Base-by-base conservation (phyloP, 1,140 invertebrate genomes). In the Heterodera schachtii region DNA sequence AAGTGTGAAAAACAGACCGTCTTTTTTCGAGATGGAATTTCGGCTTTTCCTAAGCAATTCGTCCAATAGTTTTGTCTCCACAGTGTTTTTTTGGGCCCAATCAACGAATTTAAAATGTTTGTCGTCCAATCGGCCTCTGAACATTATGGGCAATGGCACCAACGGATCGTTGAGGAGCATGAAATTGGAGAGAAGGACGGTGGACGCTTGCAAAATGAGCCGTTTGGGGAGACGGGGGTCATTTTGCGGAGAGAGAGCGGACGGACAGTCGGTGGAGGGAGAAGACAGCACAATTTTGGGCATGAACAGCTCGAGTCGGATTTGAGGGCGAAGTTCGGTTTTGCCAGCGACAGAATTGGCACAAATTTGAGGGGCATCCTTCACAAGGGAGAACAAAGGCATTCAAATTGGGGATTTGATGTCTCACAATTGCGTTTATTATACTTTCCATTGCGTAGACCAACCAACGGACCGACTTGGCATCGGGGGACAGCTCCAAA, bases 361-460 rank as follows among this genome's bases (percentile, higher is more conserved):
- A n/a, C 44, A 8, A 43, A 47, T 66, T 75, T 80, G 71, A n/a
- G 80, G 80, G 16, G 75, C 52, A 75, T 81, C 80, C 80, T 81
- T 70, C 31, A 67, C 4, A 66, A 0, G 19, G 47, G 41, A 19
- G 67, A n/a, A 71, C 6, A 6, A 60, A n/a, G 31, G 41, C 16
- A 78, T 31, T 43, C 13, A 60, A 66, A 31, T 66, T 11, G 49
- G 49, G 49, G 44, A 69, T 69, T 73, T 49, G 80, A 43, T 60
- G 66, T 70, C 84, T 87, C 78, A 84, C 83, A 79, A 84, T 69
- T 6, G 82, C 46, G 41, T 84, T 84, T 13, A 86, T 41, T 71
- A 85, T 86, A 71, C 86, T 85, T 41, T 85, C 84, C 75, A 83
- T 67, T n/a, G 89, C 87, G 76, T 90, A 89, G 19, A 86, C 67